Percentiles rank a stretch among this genome's conserved stretches.
Evolutionary conservation across 2,888 invertebrate genomes (phyloP).

Genomic region (Microctonus brassicae): DNA sequence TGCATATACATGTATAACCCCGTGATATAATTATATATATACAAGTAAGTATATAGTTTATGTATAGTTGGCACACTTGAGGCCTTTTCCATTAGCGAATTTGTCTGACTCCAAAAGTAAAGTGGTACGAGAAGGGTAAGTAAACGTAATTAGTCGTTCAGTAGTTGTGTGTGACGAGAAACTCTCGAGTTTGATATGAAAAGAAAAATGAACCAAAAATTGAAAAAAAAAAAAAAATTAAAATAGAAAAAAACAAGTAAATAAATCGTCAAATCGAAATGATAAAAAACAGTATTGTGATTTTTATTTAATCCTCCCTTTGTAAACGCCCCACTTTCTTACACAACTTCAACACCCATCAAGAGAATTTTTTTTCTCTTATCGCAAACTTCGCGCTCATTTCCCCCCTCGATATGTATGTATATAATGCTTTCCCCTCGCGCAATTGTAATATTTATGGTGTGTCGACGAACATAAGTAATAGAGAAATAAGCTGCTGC

Average conservation of each 20-base stretch:
- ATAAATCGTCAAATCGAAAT: constrained; percentile 27
- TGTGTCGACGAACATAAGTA: constrained; percentile 37
- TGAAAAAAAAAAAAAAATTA: constrained; percentile 13
- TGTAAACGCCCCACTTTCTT: constrained; percentile 21
- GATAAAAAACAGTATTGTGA: not conserved
- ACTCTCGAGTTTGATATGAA: constrained; percentile 34
- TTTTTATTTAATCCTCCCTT: constrained; percentile 28
- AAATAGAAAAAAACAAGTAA: constrained; percentile 18
- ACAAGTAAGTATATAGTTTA: constrained; percentile 22
- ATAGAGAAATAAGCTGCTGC: constrained; percentile 44
- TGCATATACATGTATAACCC: not conserved
- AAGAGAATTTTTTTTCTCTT: constrained; percentile 42
- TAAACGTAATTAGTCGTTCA: constrained; percentile 54
- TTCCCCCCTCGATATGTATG: constrained; percentile 19
- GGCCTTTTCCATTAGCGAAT: constrained; percentile 46
- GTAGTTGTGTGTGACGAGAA: not conserved
- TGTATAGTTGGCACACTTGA: constrained; percentile 5
- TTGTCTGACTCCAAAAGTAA: constrained; percentile 44
- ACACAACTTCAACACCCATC: not conserved
- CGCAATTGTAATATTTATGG: constrained; percentile 57
- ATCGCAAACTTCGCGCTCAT: constrained; percentile 16
- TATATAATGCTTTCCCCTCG: constrained; percentile 24
- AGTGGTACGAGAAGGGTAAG: constrained; percentile 30
- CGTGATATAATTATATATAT: constrained; percentile 14
- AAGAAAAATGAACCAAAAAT: constrained; percentile 42